Base-by-base conservation (phyloP, 2,113 vertebrate species). In the Neodontobutis hainanensis region DNA sequence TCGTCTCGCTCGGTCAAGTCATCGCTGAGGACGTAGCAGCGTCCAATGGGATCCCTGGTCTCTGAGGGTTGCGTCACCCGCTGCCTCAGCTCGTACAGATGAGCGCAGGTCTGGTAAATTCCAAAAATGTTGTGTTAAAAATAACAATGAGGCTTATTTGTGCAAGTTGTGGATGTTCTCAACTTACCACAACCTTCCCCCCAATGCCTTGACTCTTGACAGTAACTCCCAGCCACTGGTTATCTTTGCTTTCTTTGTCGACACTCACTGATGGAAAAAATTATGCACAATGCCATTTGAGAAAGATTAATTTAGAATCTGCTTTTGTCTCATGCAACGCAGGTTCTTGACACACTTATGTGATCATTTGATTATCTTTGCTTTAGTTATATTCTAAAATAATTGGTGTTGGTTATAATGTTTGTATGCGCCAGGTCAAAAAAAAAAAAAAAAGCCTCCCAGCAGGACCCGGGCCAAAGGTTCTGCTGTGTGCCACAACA, bases 181-280 rank as follows among this genome's bases (percentile, higher is more conserved):
- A 35, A 94, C 95, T 96, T 81, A 98, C 97, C 89, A 97, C 94
- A 35, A 98, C 92, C 81, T 98, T 98, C 36, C 97, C 96, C 42
- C 97, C 97, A 0, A 95, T 92, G 0, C 95, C 96, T 72, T 97
- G 96, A 89, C 97, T 98, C 87, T 93, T 93, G 8, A 97, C 95
- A 8, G 94, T 97, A 53, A 96, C 96, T 49, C 96, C 97, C 69
- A 97, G 76, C 96, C 97, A 98, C 82, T 98, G 97, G 89, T 98
- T 96, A 86, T 98, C 94, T 82, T 98, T 98, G 91, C 93, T 97
- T 78, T 98, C 96, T 77, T 89, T 90, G 35, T 91, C 80, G 14
- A 86, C 77, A 53, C 87, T 93, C 82, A 90, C 96, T 92, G 83
- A 63, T 0, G 27, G 32, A 73, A 57, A 82, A 70, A 32, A 84